Conservation (phyloP, 2,888 invertebrate species). For the Cryptus armator region DNA sequence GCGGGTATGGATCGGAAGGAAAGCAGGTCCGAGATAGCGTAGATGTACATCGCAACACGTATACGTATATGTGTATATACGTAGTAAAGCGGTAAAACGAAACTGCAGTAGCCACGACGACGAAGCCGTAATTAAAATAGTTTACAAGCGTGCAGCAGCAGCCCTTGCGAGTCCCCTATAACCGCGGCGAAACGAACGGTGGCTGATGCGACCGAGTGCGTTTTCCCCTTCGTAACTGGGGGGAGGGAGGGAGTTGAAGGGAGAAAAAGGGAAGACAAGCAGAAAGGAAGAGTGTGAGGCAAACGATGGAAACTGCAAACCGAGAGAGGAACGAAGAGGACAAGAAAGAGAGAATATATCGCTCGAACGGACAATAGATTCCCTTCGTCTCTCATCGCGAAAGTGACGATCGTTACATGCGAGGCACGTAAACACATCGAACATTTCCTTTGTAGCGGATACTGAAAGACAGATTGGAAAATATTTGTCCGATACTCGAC, state of each 20-base stretch:
- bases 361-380: conserved; percentile 67
- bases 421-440: conserved; percentile 77
- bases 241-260: background rate
- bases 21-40: background rate
- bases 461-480: conserved; percentile 77
- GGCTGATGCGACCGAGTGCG: conserved; percentile 1
- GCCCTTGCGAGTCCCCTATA: conserved; percentile 7
- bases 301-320: conserved; percentile 5
- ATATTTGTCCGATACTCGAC: conserved; percentile 72
- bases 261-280: conserved; percentile 13
- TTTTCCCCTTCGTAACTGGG: background rate
- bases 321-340: conserved; percentile 21
- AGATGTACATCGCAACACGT: background rate
- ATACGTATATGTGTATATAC: background rate
- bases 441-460: conserved; percentile 75
- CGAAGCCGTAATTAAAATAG: conserved; percentile 78
- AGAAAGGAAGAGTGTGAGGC: background rate
- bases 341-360: background rate
- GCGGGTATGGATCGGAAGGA: background rate
- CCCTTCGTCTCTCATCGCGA: conserved; percentile 45
- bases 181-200: background rate
- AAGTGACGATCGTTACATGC: conserved; percentile 69
- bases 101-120: conserved; percentile 44
- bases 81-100: conserved; percentile 48
- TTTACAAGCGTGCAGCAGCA: conserved; percentile 68